A percentile compares a stretch with the other conserved stretches of the same genome.
These are phyloP conservation scores for Thalpophila matura DNA, from an alignment of 2,888 invertebrate genomes.

Conservation along the genomic window DNA sequence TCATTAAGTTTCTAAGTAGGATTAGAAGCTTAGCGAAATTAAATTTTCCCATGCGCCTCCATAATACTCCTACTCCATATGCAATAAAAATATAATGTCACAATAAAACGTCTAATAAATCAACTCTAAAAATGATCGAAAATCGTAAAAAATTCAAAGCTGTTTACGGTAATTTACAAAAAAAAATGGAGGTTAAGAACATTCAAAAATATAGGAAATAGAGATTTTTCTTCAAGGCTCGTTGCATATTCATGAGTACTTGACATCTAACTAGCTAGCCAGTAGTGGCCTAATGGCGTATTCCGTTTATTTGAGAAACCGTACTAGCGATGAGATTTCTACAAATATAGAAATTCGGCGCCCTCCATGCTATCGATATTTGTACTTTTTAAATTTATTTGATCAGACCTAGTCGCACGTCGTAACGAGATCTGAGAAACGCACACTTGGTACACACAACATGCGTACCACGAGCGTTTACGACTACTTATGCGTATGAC, in stretches of 20 bases:
- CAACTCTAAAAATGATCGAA: background rate
- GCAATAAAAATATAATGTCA: background rate
- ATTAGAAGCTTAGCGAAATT: background rate
- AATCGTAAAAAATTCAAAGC: background rate
- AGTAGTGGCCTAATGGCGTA: conserved; percentile 23
- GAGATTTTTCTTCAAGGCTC: conserved; percentile 33
- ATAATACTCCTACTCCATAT: background rate
- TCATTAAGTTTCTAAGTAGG: too few relatives aligned
- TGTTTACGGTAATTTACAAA: conserved; percentile 1
- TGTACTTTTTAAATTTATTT: conserved; percentile 45
- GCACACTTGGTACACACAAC: background rate
- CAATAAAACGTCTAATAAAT: background rate
- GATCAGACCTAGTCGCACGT: conserved; percentile 9
- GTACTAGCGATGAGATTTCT: conserved; percentile 60
- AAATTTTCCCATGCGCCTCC: background rate
- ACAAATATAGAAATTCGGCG: conserved; percentile 65
- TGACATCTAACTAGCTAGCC: conserved; percentile 14
- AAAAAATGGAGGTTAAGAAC: background rate
- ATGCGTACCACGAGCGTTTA: too few relatives aligned
- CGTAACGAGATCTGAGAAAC: background rate
- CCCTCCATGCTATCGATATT: conserved; percentile 44
- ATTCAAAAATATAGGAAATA: conserved; percentile 1
- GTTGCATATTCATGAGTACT: conserved; percentile 50
- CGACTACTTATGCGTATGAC: conserved; percentile 11
- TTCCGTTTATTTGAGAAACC: conserved; percentile 47